Conservation (phyloP, 1,140 invertebrate genomes). For the Metaphire vulgaris region DNA sequence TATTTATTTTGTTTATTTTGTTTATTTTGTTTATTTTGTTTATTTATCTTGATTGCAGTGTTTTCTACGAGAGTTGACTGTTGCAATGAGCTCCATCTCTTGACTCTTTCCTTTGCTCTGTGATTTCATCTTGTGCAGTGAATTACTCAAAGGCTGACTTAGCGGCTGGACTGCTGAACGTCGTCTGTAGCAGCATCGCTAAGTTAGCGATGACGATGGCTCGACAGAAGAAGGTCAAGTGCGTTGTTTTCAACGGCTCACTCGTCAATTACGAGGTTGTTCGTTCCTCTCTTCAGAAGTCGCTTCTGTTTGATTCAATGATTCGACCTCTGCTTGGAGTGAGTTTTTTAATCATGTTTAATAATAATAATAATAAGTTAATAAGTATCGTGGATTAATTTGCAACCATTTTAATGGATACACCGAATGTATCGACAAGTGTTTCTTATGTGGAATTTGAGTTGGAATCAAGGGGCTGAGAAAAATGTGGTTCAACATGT, state of each 20-base stretch:
- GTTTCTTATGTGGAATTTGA: background rate
- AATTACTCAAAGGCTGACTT: background rate
- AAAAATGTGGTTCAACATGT: background rate
- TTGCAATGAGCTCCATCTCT: background rate
- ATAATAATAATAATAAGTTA: background rate
- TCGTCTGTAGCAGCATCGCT: background rate
- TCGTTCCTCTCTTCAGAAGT: background rate
- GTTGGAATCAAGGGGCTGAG: background rate
- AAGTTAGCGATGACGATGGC: background rate
- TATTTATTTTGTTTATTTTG: background rate
- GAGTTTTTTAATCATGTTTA: background rate
- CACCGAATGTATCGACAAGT: too few species aligned
- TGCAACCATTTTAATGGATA: too few species aligned
- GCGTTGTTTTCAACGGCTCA: background rate
- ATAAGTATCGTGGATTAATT: too few species aligned
- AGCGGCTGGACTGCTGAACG: background rate
- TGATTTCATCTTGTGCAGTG: background rate
- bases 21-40: background rate
- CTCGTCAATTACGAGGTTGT: background rate
- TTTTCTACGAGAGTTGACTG: background rate
- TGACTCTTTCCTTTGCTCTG: background rate
- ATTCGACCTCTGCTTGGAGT: background rate
- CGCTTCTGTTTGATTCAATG: background rate
- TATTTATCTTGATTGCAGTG: background rate
- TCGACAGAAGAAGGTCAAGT: background rate